phyloP scores from a whole-genome alignment of 2,888 invertebrate genomes.

The Dione vanillae region DNA sequence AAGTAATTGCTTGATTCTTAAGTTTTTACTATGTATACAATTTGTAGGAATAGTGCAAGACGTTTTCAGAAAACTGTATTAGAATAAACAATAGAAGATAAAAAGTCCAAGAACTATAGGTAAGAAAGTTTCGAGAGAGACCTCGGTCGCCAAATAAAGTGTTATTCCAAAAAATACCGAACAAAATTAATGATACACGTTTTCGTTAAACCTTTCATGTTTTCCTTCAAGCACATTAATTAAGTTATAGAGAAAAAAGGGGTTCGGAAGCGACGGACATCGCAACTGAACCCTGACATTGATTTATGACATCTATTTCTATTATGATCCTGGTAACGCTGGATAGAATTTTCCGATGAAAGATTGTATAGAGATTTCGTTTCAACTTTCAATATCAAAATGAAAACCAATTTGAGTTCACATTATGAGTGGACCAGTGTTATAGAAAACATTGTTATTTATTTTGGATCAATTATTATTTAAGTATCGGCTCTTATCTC shows the following conservation, averaged over 20 bases:
- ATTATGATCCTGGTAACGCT: constrained; percentile 33
- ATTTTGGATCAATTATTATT: too few species aligned
- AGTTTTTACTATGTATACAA: constrained; percentile 23
- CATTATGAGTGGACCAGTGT: too few species aligned
- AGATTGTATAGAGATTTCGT: constrained; percentile 28
- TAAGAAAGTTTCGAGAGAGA: too few species aligned
- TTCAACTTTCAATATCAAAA: constrained; percentile 1
- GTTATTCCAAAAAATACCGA: not conserved
- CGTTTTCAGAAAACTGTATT: too few species aligned
- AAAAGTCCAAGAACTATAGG: too few species aligned
- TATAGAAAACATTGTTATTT: too few species aligned
- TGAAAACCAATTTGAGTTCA: constrained; percentile 15
- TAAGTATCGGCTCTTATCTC: too few species aligned
- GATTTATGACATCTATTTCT: constrained; percentile 49
- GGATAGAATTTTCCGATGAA: constrained; percentile 29
- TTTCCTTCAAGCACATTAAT: constrained; percentile 51
- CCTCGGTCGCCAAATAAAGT: too few species aligned
- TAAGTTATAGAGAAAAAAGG: constrained; percentile 53
- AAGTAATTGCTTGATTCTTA: constrained; percentile 37
- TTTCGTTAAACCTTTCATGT: constrained; percentile 22
- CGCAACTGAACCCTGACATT: constrained; percentile 56
- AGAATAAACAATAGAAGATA: too few species aligned
- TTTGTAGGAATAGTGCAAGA: too few species aligned
- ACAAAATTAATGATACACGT: constrained; percentile 12
- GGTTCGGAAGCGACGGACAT: constrained; percentile 50